A percentile compares a stretch with the other conserved stretches of the same genome.
Conservation (phyloP, 2,797 vertebrate species). For the Lepidocolaptes lacrymiger region DNA sequence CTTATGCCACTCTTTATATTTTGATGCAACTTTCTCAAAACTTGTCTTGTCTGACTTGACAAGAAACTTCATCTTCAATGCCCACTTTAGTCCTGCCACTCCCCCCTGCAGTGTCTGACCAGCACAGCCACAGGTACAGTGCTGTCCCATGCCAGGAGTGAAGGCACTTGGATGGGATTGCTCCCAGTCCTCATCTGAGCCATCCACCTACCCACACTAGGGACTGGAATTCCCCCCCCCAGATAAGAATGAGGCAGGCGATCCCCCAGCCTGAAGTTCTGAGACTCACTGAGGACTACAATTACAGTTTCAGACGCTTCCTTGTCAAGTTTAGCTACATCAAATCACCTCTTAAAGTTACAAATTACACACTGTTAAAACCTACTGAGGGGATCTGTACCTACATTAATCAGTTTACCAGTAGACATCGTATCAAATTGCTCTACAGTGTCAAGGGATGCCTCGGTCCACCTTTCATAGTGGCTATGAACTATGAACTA, state of each 20-base stretch:
- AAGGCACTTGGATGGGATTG: neutral
- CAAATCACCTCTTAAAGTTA: neutral
- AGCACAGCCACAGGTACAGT: accelerated
- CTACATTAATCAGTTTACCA: neutral
- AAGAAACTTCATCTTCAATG: neutral
- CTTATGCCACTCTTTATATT: neutral
- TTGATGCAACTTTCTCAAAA: neutral
- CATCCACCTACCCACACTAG: too few relatives aligned
- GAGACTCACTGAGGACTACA: neutral
- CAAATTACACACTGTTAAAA: neutral
- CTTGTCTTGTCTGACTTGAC: neutral
- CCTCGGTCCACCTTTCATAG: neutral
- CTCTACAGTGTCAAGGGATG: neutral
- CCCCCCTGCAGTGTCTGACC: neutral
- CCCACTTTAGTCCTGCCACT: neutral
- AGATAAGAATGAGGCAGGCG: neutral
- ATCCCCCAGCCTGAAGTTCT: neutral
- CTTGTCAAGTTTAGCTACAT: neutral
- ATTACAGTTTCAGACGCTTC: neutral
- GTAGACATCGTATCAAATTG: neutral
- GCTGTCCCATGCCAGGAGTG: neutral
- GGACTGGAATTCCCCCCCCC: neutral
- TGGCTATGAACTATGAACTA: neutral
- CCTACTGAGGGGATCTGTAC: neutral
- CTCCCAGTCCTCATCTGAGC: neutral